These are phyloP conservation scores for Heliconius erato DNA, from an alignment of 2,888 invertebrate genomes.

Conservation along the genomic window DNA sequence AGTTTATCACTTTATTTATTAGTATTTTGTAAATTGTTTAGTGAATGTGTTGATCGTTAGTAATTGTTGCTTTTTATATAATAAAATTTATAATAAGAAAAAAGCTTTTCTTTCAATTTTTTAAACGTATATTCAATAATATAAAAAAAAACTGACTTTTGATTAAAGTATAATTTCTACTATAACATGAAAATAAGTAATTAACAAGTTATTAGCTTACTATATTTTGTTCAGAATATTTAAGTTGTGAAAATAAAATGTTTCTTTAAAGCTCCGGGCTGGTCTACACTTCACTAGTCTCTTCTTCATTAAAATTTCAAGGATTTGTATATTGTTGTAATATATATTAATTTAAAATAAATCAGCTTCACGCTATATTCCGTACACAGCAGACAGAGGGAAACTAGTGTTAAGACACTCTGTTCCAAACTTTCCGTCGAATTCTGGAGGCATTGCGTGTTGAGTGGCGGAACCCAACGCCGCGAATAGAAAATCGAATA, in stretches of 20 bases:
- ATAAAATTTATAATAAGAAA: too few relatives aligned
- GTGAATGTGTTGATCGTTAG: neutral
- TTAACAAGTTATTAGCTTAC: neutral
- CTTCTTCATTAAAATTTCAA: neutral
- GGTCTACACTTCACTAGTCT: neutral
- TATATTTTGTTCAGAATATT: neutral
- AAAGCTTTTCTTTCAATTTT: too few relatives aligned
- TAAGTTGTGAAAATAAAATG: neutral
- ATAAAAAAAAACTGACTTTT: neutral
- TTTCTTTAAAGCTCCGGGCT: neutral
- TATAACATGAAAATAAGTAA: neutral
- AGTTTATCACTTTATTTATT: conserved; percentile 5
- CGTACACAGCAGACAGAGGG: too few relatives aligned
- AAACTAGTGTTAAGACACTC: too few relatives aligned
- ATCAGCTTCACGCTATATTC: too few relatives aligned
- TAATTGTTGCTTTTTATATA: too few relatives aligned
- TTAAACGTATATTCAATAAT: neutral
- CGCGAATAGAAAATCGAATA: too few relatives aligned
- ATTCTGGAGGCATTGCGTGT: too few relatives aligned
- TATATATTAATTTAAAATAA: too few relatives aligned
- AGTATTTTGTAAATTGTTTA: neutral
- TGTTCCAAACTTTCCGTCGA: too few relatives aligned
- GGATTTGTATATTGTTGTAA: neutral
- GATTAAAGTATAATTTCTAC: neutral
- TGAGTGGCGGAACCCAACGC: too few relatives aligned